phyloP scores from a whole-genome alignment of 2,888 invertebrate species.

The Ormyrus pomaceus region DNA sequence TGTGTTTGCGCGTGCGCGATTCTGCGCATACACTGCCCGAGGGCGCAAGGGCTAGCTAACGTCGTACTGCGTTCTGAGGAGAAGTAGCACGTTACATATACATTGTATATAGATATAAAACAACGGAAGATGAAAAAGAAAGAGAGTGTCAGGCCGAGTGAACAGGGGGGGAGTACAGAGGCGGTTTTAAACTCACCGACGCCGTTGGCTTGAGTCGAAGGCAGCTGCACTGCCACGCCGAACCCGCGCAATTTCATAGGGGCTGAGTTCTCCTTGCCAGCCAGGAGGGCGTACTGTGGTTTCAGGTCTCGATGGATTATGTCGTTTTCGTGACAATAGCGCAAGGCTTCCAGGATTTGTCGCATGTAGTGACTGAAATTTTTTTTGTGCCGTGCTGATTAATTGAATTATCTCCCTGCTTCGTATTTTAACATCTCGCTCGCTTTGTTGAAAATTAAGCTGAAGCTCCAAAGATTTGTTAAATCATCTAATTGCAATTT shows the following conservation, averaged over 20 bases:
- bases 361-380: slow-evolving; percentile 96
- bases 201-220: slow-evolving; percentile 84
- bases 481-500: too few species aligned
- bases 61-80: slow-evolving; percentile 61
- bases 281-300: slow-evolving; percentile 96
- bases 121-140: background rate
- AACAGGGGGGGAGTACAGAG: background rate
- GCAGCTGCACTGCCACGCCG: slow-evolving; percentile 95
- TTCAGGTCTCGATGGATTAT: slow-evolving; percentile 98
- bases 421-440: background rate
- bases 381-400: background rate
- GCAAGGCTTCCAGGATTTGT: slow-evolving; percentile 96
- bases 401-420: background rate
- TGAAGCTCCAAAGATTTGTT: too few species aligned
- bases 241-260: slow-evolving; percentile 99
- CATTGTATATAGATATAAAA: slow-evolving; percentile 10
- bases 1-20: too few species aligned
- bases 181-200: slow-evolving; percentile 76
- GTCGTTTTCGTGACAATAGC: slow-evolving; percentile 98
- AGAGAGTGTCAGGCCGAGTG: background rate
- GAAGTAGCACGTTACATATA: slow-evolving; percentile 58
- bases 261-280: slow-evolving; percentile 98
- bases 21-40: background rate
- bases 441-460: too few species aligned
- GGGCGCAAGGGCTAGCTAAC: slow-evolving; percentile 59